phyloP scores from a whole-genome alignment of 1,140 invertebrate genomes.

The Matsumurasca onukii region DNA sequence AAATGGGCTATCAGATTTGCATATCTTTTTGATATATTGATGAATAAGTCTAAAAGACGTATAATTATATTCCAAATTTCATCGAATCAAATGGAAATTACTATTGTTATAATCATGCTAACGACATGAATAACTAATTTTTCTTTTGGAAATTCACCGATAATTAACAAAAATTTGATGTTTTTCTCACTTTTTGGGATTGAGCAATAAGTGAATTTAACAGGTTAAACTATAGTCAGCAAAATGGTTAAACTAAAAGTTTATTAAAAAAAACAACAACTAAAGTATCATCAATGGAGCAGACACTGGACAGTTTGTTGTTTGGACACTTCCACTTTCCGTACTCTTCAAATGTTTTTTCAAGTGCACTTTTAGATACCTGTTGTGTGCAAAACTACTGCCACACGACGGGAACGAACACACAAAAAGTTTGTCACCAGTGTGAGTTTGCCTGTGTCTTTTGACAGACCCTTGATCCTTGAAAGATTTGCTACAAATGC shows the following conservation, averaged over 20 bases:
- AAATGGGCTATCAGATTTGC: no score
- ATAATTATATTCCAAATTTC: no score
- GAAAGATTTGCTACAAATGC: conserved; percentile 31
- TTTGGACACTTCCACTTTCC: not conserved
- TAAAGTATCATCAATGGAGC: not conserved
- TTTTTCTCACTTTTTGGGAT: not conserved
- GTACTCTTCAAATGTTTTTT: conserved; percentile 27
- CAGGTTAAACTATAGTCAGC: not conserved
- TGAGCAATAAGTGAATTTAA: not conserved
- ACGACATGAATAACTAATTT: no score
- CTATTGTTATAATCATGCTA: no score
- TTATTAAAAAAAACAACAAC: not conserved
- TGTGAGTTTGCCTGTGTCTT: conserved; percentile 28
- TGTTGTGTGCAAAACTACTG: conserved; percentile 40
- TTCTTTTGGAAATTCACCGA: no score
- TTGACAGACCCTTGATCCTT: conserved; percentile 17
- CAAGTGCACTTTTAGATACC: conserved; percentile 33
- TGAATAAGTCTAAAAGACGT: no score
- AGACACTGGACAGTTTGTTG: not conserved
- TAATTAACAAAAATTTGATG: no score
- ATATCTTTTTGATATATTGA: no score
- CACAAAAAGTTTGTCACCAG: conserved; percentile 47
- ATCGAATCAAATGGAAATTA: no score
- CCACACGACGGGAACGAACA: conserved; percentile 48
- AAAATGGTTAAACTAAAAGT: not conserved